Evolutionary conservation across 2,797 vertebrate genomes (phyloP), one percentile per base, ranked within the genome.

Genomic region (Mallotus villosus): DNA sequence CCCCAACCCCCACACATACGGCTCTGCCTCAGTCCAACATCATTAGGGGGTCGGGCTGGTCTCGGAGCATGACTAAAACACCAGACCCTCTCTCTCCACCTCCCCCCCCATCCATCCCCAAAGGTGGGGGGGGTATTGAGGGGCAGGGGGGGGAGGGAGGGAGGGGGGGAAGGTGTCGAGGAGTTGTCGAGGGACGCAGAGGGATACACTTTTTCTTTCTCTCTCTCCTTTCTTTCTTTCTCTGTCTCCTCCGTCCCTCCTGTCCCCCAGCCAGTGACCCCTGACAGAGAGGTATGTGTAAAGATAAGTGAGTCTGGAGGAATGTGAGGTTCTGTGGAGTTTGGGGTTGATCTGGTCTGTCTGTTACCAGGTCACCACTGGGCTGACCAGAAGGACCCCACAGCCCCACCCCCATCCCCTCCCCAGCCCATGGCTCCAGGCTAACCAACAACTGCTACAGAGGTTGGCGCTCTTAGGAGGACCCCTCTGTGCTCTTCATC

Each of bases 271-370:
- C 80, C 82, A 78, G 71, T 24, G 27, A 27, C 61, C 61, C 7
- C 61, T 86, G 81, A 90, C 87, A 88, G 81, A 75, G 72, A 74
- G 81, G 70, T 85, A 82, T 90, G 87, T 87, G 80, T 80, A 75
- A 71, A 87, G 85, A 89, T 85, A 90, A 86, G 82, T 87, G 74
- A 85, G 82, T 86, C 80, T 83, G 77, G 83, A 74, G 84, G 84
- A 86, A 81, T 85, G 85, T 66, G 61, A 70, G 78, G 81, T 55
- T 85, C 81, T 85, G 85, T 66, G 61, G 68, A 77, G 81, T 55
- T 85, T 82, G 69, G 72, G 67, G 84, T 69, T 81, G 79, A 66
- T 67, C 66, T 67, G 74, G 32, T 22, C 24, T 46, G 71, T 67
- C 55, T 72, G 74, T 55, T 64, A 62, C 21, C 29, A 65, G 59